These are phyloP conservation scores for Cataglyphis cursor DNA, from an alignment of 2,888 invertebrate species.

Conservation along the genomic window DNA sequence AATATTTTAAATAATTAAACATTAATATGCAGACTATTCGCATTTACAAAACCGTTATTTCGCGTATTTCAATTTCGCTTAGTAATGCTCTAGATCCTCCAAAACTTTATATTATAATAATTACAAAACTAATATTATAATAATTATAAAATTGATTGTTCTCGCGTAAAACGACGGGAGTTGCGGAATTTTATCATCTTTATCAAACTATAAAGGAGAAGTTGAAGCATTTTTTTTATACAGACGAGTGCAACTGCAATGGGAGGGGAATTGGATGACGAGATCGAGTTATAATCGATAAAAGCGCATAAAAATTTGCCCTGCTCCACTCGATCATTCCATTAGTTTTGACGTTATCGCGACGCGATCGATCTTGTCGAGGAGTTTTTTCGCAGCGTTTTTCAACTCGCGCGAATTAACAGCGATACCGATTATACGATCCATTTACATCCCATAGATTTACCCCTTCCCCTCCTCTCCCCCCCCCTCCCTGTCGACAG, in stretches of 20 bases:
- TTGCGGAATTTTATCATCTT: not conserved
- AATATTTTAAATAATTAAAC: slow-evolving; percentile 49
- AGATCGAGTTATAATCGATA: slow-evolving; percentile 50
- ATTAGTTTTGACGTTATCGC: slow-evolving; percentile 48
- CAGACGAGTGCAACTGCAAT: not conserved
- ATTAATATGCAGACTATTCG: slow-evolving; percentile 5
- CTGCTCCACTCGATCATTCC: slow-evolving; percentile 32
- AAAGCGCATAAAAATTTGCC: slow-evolving; percentile 33
- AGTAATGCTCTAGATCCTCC: slow-evolving; percentile 1
- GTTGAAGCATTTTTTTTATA: not conserved
- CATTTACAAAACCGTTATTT: slow-evolving; percentile 30
- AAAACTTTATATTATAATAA: slow-evolving; percentile 7
- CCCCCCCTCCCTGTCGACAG: slow-evolving; percentile 45
- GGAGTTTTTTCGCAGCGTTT: slow-evolving; percentile 29
- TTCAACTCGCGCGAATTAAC: slow-evolving; percentile 66
- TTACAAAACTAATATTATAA: slow-evolving; percentile 28
- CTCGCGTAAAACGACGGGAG: not conserved
- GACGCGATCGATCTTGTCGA: slow-evolving; percentile 48
- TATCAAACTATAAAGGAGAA: not conserved
- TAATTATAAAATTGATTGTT: slow-evolving; percentile 35
- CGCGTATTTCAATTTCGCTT: not conserved
- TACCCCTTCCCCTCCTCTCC: slow-evolving; percentile 1
- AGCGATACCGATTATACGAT: slow-evolving; percentile 72
- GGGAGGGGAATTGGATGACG: not conserved
- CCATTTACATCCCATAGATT: slow-evolving; percentile 66